phyloP scores from a whole-genome alignment of 2,888 invertebrate species.

The Mythimna albipuncta region DNA sequence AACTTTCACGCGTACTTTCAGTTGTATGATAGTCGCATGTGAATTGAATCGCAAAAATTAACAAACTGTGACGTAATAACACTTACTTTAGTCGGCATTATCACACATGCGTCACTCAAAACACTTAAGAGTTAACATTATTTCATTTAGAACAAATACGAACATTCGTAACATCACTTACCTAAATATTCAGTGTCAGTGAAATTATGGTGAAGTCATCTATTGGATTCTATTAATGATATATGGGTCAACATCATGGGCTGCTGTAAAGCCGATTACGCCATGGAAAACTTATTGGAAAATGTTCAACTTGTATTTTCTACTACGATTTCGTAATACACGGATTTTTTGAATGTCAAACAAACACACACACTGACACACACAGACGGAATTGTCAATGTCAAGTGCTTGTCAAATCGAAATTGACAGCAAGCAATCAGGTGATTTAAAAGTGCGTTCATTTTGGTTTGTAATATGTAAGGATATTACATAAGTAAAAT shows the following conservation, averaged over 20 bases:
- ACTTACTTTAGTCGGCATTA: constrained; percentile 32
- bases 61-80: constrained; percentile 45
- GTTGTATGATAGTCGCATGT: constrained; percentile 26
- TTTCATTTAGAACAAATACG: constrained; percentile 12
- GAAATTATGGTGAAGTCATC: constrained; percentile 65
- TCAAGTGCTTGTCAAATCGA: constrained; percentile 24
- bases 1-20: background rate
- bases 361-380: constrained; percentile 27
- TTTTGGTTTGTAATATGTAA: background rate
- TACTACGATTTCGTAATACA: constrained; percentile 78
- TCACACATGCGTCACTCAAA: constrained; percentile 39
- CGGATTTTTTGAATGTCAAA: constrained; percentile 53
- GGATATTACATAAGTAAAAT: too few relatives aligned
- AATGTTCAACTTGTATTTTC: constrained; percentile 60
- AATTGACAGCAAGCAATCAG: constrained; percentile 56
- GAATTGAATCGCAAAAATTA: constrained; percentile 7
- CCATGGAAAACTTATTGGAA: constrained; percentile 68
- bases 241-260: constrained; percentile 63
- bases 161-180: constrained; percentile 49
- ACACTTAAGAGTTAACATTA: constrained; percentile 7
- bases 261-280: constrained; percentile 61
- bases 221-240: constrained; percentile 63
- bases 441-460: background rate
- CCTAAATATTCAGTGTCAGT: constrained; percentile 55
- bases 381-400: constrained; percentile 14